A percentile compares a stretch with the other conserved stretches of the same genome.
Evolutionary conservation across 2,113 vertebrate genomes (phyloP).

Genomic region (Archilochus colubris): DNA sequence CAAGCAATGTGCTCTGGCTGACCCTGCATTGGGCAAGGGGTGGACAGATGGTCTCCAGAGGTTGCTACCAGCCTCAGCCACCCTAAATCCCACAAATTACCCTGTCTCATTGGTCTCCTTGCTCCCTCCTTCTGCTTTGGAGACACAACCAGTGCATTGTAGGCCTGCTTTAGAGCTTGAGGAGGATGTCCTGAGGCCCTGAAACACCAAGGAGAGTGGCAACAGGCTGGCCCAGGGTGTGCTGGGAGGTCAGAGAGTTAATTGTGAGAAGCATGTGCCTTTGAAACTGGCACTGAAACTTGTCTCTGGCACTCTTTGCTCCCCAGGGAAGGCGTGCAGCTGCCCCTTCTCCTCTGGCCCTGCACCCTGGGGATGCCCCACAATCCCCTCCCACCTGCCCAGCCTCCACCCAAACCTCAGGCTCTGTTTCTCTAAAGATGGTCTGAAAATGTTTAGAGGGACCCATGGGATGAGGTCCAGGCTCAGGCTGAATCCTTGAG

Average conservation of each 20-base stretch:
- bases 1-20: neutral
- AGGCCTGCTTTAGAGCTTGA: neutral
- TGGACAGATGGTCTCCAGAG: neutral
- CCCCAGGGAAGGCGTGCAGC: conserved; percentile 5
- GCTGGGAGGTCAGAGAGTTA: neutral
- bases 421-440: neutral
- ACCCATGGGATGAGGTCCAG: fast-evolving
- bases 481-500: neutral
- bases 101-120: neutral
- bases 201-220: neutral
- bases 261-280: neutral
- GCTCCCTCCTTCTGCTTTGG: neutral
- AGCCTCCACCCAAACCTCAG: neutral
- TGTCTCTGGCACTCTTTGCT: neutral
- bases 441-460: neutral
- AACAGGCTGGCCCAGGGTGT: fast-evolving
- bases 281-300: conserved; percentile 59
- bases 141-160: neutral
- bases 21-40: neutral
- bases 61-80: neutral
- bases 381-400: neutral
- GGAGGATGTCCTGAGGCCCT: neutral
- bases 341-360: conserved; percentile 26
- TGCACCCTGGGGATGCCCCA: neutral
- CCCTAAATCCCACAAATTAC: neutral